phyloP scores from a whole-genome alignment of 2,797 vertebrate species.

The Syndactyla subalaris region DNA sequence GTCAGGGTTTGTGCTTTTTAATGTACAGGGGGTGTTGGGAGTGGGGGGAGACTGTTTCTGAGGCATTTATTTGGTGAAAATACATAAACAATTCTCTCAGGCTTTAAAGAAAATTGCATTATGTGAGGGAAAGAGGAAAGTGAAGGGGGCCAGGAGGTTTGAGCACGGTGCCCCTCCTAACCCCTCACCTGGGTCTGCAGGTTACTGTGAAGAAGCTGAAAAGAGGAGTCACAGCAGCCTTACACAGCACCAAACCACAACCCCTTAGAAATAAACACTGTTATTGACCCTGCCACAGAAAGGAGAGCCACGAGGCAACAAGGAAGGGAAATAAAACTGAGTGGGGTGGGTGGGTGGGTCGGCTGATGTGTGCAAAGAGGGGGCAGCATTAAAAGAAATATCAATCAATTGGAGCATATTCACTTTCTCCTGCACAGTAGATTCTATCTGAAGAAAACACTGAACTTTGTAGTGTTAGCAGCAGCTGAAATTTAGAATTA shows the following conservation, averaged over 20 bases:
- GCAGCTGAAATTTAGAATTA: conserved; percentile 91
- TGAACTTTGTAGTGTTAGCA: conserved; percentile 88
- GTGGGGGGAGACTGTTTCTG: conserved; percentile 1
- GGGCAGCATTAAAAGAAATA: conserved; percentile 70
- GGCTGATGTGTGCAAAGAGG: not conserved
- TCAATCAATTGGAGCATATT: conserved; percentile 57
- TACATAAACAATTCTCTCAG: not conserved
- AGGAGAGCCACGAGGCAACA: not conserved
- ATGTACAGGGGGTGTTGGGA: not conserved
- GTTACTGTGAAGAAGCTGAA: not conserved
- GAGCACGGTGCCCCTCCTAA: not conserved
- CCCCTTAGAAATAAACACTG: not conserved
- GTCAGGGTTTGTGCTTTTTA: conserved; percentile 33
- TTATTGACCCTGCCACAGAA: not conserved
- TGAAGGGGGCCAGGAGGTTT: not conserved
- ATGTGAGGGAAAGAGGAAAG: not conserved
- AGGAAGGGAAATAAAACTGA: not conserved
- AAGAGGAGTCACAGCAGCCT: not conserved
- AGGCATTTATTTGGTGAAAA: conserved; percentile 9
- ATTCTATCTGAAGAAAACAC: conserved; percentile 85
- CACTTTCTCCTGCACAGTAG: conserved; percentile 69
- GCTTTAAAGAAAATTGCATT: not conserved
- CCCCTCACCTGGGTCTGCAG: not conserved
- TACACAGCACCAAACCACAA: not conserved
- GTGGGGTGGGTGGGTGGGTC: not conserved